Percentiles rank a stretch among this genome's conserved stretches.
phyloP scores from a whole-genome alignment of 2,888 invertebrate genomes.

The Drosophila setosimentum region DNA sequence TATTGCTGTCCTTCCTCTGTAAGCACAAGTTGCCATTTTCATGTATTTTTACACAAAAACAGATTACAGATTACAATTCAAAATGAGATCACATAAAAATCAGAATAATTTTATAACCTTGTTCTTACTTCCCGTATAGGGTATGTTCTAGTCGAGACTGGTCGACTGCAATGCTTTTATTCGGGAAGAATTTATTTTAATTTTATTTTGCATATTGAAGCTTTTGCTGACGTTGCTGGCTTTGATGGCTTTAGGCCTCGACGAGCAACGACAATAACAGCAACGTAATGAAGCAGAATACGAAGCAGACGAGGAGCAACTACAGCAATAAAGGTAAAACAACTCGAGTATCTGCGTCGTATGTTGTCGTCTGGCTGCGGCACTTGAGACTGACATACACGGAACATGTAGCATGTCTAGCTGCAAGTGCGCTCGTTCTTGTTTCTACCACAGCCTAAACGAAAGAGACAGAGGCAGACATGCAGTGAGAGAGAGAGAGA shows the following conservation, averaged over 20 bases:
- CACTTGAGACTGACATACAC: constrained; percentile 78
- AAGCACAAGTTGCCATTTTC: background rate
- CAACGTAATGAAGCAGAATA: constrained; percentile 8
- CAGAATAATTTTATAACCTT: too few species aligned
- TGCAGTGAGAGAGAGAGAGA: background rate
- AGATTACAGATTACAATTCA: too few species aligned
- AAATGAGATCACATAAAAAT: too few species aligned
- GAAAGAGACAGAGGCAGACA: background rate
- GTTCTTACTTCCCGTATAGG: too few species aligned
- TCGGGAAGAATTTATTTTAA: constrained; percentile 3
- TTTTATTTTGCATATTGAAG: constrained; percentile 46
- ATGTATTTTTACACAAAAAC: background rate
- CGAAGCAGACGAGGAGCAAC: constrained; percentile 5
- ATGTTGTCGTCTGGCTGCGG: constrained; percentile 68
- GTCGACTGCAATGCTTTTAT: background rate
- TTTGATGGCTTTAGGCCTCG: constrained; percentile 25
- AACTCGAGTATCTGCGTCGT: constrained; percentile 31
- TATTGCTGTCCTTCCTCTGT: background rate
- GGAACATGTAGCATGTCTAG: constrained; percentile 73
- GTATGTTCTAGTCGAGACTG: background rate
- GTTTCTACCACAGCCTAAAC: constrained; percentile 21
- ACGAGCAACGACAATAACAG: constrained; percentile 3
- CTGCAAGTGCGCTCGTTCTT: constrained; percentile 57
- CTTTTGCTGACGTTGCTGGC: constrained; percentile 29
- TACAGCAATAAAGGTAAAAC: constrained; percentile 21